These are phyloP conservation scores for Desoria tigrina DNA, from an alignment of 2,888 invertebrate genomes.

Conservation along the genomic window DNA sequence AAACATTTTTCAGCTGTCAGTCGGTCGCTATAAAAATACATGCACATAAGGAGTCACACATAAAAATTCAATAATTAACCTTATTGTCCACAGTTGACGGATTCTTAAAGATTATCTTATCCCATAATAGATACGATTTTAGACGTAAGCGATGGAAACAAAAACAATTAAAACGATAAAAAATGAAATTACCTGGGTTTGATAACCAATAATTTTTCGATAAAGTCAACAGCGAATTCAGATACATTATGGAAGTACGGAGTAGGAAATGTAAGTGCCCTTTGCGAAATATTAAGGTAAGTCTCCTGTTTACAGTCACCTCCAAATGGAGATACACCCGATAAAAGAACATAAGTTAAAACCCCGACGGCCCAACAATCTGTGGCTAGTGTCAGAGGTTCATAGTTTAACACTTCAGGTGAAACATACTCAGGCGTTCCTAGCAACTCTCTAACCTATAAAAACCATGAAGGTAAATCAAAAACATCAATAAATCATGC, in stretches of 20 bases:
- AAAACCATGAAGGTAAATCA: slow-evolving; percentile 20
- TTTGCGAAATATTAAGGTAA: slow-evolving; percentile 93
- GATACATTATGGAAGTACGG: slow-evolving; percentile 89
- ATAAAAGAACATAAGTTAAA: slow-evolving; percentile 86
- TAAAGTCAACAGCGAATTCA: slow-evolving; percentile 84
- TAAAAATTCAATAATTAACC: slow-evolving; percentile 4
- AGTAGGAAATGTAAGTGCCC: slow-evolving; percentile 88
- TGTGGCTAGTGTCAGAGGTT: slow-evolving; percentile 87
- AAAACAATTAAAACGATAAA: neutral
- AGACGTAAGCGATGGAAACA: too few species aligned
- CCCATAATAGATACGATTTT: too few species aligned
- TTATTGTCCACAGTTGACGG: too few species aligned
- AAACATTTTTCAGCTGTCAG: slow-evolving; percentile 85
- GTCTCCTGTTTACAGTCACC: slow-evolving; percentile 96
- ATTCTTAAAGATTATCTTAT: too few species aligned
- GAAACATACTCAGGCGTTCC: slow-evolving; percentile 59
- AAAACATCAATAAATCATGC: slow-evolving; percentile 27
- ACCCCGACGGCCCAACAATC: slow-evolving; percentile 98
- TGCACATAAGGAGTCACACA: slow-evolving; percentile 55
- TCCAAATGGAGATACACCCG: slow-evolving; percentile 93
- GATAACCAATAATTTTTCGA: slow-evolving; percentile 82
- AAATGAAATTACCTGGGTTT: slow-evolving; percentile 75
- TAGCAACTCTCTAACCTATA: slow-evolving; percentile 49
- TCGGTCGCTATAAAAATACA: slow-evolving; percentile 80
- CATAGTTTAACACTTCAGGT: slow-evolving; percentile 92